phyloP scores from a whole-genome alignment of 2,888 invertebrate species.

The Oconnorella tubifera region DNA sequence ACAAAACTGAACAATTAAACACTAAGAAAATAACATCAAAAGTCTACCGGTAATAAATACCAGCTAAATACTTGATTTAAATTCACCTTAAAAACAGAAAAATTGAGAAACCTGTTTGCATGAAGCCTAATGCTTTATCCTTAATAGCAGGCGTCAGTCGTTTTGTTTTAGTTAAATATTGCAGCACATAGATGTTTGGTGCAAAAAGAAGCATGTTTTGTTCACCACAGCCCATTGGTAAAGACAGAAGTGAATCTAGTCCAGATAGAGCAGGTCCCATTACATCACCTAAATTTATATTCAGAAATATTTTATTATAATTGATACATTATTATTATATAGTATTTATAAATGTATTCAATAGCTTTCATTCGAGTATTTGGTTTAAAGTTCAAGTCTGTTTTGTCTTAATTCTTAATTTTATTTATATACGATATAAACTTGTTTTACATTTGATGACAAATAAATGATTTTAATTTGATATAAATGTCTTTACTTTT shows the following conservation, averaged over 20 bases:
- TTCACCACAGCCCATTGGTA: constrained; percentile 77
- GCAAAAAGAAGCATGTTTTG: constrained; percentile 76
- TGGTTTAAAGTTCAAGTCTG: no score
- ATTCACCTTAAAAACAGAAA: no score
- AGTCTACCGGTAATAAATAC: no score
- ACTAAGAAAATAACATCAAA: no score
- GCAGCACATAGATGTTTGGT: constrained; percentile 69
- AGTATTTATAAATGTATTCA: background rate
- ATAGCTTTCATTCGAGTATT: no score
- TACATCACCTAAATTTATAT: constrained; percentile 47
- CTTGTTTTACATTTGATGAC: no score
- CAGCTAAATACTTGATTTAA: no score
- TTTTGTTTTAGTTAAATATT: constrained; percentile 63
- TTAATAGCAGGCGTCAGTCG: constrained; percentile 62
- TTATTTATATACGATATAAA: no score
- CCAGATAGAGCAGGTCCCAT: constrained; percentile 55
- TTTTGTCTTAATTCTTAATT: no score
- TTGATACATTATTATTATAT: background rate
- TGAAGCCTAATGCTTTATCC: constrained; percentile 60
- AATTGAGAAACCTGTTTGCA: constrained; percentile 59
- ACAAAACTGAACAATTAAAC: no score
- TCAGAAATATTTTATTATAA: background rate
- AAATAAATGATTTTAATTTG: no score
- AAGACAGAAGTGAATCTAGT: constrained; percentile 65
- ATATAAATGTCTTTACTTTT: no score